Percentiles rank a stretch among this genome's conserved stretches.
phyloP scores from a whole-genome alignment of 2,113 vertebrate genomes.

The Ageneiosus marmoratus region DNA sequence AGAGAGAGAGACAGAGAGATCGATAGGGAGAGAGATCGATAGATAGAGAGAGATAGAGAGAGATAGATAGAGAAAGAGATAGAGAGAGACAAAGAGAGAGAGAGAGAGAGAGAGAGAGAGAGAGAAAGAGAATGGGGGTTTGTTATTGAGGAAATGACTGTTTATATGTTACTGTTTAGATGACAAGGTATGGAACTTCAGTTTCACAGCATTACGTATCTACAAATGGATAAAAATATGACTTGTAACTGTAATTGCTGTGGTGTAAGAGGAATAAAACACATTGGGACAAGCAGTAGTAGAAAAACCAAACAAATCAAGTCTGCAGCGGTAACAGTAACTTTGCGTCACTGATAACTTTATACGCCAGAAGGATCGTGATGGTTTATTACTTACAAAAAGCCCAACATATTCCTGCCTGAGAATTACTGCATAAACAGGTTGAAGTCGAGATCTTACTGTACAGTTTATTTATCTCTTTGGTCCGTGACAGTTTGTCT shows the following conservation, averaged over 20 bases:
- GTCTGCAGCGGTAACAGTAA: neutral
- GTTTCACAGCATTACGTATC: neutral
- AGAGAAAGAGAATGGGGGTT: too few species aligned
- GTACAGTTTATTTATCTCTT: constrained; percentile 1
- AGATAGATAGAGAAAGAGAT: too few species aligned
- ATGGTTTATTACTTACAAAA: neutral
- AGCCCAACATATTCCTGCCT: neutral
- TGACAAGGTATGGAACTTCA: neutral
- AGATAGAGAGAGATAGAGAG: too few species aligned
- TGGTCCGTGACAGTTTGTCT: constrained; percentile 1
- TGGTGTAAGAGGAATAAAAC: constrained; percentile 1
- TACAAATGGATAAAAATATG: neutral
- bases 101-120: too few species aligned
- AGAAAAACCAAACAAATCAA: neutral
- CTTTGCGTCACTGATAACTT: neutral
- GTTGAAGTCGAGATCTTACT: neutral
- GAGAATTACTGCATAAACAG: neutral
- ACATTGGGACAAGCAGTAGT: neutral
- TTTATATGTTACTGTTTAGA: neutral
- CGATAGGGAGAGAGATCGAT: neutral
- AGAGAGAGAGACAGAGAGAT: neutral
- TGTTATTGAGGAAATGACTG: neutral
- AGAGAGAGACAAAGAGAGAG: neutral
- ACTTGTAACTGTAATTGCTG: neutral
- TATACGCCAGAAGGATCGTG: neutral